A percentile compares a stretch with the other conserved stretches of the same genome.
phyloP scores from a whole-genome alignment of 2,797 vertebrate species.

The Cyclura pinguis region DNA sequence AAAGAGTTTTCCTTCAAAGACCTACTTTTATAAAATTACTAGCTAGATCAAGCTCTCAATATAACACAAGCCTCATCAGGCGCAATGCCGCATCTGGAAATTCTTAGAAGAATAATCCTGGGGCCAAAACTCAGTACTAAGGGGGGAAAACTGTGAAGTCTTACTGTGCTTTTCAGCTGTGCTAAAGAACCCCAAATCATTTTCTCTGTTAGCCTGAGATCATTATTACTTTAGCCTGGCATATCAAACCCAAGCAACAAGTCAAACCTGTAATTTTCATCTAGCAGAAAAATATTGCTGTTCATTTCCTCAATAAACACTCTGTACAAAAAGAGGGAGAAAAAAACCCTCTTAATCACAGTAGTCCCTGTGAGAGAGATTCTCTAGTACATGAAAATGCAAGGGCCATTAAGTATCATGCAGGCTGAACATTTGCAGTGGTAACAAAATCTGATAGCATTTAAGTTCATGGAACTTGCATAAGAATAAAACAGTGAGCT shows the following conservation, averaged over 20 bases:
- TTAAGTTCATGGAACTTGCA: constrained; percentile 52
- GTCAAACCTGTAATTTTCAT: constrained; percentile 65
- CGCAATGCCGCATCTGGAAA: constrained; percentile 36
- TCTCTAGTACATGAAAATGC: constrained; percentile 42
- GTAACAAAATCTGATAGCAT: constrained; percentile 51
- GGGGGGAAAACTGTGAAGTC: constrained; percentile 26
- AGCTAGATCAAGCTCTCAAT: constrained; percentile 18
- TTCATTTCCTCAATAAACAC: constrained; percentile 28
- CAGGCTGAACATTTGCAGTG: constrained; percentile 39
- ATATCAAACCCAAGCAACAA: constrained; percentile 43
- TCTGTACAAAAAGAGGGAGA: constrained; percentile 30
- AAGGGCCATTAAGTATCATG: constrained; percentile 43
- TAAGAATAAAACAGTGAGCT: constrained; percentile 49
- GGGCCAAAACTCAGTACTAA: constrained; percentile 55
- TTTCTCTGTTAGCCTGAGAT: constrained; percentile 46
- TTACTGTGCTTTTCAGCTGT: constrained; percentile 10
- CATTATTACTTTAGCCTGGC: constrained; percentile 33
- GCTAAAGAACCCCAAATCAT: constrained; percentile 37
- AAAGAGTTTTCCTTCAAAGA: not conserved
- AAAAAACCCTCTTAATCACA: constrained; percentile 31
- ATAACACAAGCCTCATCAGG: constrained; percentile 22
- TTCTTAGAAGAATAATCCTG: constrained; percentile 42
- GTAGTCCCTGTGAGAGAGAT: constrained; percentile 56
- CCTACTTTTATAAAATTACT: not conserved
- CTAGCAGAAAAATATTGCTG: constrained; percentile 40